These are phyloP conservation scores for Hiodon tergisus DNA, from an alignment of 2,113 vertebrate species.

Conservation along the genomic window DNA sequence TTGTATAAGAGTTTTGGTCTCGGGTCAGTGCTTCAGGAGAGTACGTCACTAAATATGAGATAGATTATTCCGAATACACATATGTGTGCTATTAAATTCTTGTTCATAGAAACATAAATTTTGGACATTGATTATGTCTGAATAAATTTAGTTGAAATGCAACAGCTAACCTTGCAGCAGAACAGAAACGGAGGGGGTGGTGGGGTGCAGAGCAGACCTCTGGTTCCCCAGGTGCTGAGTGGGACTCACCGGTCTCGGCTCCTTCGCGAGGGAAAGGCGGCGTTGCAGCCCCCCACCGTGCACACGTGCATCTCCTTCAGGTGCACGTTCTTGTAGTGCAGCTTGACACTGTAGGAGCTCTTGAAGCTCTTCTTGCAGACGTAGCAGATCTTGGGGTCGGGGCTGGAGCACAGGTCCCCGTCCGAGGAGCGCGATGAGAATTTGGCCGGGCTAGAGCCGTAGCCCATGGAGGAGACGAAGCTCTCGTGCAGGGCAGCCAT, in stretches of 20 bases:
- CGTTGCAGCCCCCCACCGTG: constrained; percentile 93
- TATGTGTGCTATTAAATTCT: too few species aligned
- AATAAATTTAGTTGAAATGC: background rate
- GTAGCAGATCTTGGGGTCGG: constrained; percentile 97
- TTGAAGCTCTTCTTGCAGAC: constrained; percentile 99
- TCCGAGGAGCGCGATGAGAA: constrained; percentile 87
- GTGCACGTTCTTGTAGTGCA: constrained; percentile 98
- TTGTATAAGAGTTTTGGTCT: too few species aligned
- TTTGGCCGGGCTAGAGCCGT: constrained; percentile 87
- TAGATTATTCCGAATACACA: too few species aligned
- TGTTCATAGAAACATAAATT: too few species aligned
- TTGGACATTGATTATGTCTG: too few species aligned
- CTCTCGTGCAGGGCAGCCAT: constrained; percentile 95
- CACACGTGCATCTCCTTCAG: constrained; percentile 99
- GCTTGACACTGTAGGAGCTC: constrained; percentile 98
- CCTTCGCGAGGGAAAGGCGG: constrained; percentile 93
- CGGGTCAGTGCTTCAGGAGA: too few species aligned
- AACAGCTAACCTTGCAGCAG: background rate
- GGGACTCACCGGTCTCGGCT: constrained; percentile 96
- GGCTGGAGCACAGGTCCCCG: constrained; percentile 88
- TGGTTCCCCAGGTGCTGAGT: background rate
- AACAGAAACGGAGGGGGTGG: too few species aligned
- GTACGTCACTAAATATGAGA: too few species aligned
- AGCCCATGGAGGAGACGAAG: constrained; percentile 87
- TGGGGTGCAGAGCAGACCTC: background rate